Conservation (phyloP, 2,888 invertebrate genomes). For the Tethea ocularis region DNA sequence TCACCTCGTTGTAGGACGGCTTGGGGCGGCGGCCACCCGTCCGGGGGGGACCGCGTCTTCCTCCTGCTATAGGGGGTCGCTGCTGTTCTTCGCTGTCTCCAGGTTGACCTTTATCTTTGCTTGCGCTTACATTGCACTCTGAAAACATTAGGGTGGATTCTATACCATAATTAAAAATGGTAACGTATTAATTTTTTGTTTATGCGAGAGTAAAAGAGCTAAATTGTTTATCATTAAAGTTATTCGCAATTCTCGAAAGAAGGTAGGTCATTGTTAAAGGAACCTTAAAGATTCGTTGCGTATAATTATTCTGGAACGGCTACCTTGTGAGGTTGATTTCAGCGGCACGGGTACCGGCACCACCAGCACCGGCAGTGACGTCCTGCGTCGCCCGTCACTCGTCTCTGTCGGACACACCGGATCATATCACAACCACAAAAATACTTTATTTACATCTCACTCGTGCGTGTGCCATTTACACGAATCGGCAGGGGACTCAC, state of each 20-base stretch:
- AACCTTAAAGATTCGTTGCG: too few relatives aligned
- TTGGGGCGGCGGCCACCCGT: conserved; percentile 11
- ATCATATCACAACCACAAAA: neutral
- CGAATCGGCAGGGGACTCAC: conserved; percentile 24
- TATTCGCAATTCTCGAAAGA: too few relatives aligned
- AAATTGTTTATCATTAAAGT: neutral
- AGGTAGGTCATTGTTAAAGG: too few relatives aligned
- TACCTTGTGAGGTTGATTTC: conserved; percentile 14
- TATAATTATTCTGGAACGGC: neutral
- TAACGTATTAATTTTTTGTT: too few relatives aligned
- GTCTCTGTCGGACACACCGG: conserved; percentile 18
- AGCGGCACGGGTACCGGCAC: conserved; percentile 51
- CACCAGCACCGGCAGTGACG: conserved; percentile 46
- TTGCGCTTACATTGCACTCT: neutral
- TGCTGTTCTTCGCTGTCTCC: neutral
- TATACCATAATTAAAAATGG: too few relatives aligned
- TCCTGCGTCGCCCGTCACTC: conserved; percentile 18
- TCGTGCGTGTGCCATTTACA: too few relatives aligned
- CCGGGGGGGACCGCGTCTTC: neutral
- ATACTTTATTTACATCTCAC: too few relatives aligned
- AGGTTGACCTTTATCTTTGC: conserved; percentile 1
- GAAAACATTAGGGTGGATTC: neutral
- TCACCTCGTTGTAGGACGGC: conserved; percentile 14
- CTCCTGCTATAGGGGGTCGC: neutral
- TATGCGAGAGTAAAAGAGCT: neutral